phyloP scores from a whole-genome alignment of 2,888 invertebrate genomes.

The Rotaria sp. region DNA sequence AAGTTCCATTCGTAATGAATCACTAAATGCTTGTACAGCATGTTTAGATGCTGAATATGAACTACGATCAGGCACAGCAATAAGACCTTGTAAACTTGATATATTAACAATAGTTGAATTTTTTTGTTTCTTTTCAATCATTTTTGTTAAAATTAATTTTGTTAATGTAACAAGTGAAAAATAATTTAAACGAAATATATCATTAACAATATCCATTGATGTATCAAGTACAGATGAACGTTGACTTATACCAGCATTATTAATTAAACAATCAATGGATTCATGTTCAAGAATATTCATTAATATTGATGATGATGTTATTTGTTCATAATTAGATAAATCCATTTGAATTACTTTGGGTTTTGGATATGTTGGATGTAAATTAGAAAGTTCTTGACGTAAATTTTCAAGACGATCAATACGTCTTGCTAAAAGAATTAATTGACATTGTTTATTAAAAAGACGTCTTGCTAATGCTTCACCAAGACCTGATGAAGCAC shows the following conservation, averaged over 20 bases:
- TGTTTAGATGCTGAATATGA: constrained; percentile 28
- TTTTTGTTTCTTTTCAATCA: not conserved
- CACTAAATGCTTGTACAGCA: constrained; percentile 32
- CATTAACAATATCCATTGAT: not conserved
- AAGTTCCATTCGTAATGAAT: constrained; percentile 20
- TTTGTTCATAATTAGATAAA: not conserved
- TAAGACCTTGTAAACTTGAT: constrained; percentile 13
- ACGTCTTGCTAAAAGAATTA: constrained; percentile 19
- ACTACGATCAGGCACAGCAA: constrained; percentile 24
- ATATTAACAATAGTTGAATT: not conserved
- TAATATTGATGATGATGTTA: too few relatives aligned
- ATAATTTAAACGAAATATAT: constrained; percentile 27
- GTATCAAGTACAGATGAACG: not conserved
- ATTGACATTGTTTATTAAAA: constrained; percentile 13
- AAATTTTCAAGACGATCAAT: not conserved
- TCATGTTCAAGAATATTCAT: not conserved
- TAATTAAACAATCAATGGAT: not conserved
- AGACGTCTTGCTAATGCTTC: not conserved
- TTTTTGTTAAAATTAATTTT: not conserved
- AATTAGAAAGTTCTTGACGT: not conserved
- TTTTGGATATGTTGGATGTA: constrained; percentile 1
- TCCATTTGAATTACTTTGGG: not conserved
- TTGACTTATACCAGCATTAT: constrained; percentile 28
- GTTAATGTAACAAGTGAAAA: not conserved
- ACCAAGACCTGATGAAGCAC: constrained; percentile 15